Conservation (phyloP, 2,797 vertebrate genomes). For the Typhlichthys eigenmanni region DNA sequence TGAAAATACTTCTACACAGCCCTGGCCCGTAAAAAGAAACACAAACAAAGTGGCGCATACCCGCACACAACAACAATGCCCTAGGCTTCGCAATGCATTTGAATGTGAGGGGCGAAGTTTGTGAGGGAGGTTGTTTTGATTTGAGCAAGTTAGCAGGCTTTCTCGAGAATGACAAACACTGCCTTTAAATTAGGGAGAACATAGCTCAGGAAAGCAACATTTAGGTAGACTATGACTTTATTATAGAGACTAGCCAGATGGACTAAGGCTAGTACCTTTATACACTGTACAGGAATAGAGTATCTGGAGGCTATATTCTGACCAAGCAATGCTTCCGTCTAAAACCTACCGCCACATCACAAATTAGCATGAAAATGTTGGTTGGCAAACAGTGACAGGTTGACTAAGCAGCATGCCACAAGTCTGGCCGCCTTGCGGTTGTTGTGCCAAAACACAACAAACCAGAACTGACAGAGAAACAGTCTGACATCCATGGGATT, state of each 20-base stretch:
- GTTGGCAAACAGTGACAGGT: constrained; percentile 53
- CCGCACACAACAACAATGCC: too few relatives aligned
- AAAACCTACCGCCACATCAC: constrained; percentile 46
- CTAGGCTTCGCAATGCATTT: too few relatives aligned
- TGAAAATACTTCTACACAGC: too few relatives aligned
- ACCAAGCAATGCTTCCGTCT: constrained; percentile 37
- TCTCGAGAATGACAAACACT: too few relatives aligned
- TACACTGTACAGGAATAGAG: constrained; percentile 9
- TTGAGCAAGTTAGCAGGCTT: too few relatives aligned
- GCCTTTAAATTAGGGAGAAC: too few relatives aligned
- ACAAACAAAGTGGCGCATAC: too few relatives aligned
- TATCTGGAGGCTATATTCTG: constrained; percentile 19
- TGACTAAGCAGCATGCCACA: constrained; percentile 66
- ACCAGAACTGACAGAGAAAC: constrained; percentile 59
- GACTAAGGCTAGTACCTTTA: not conserved
- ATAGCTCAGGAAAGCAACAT: too few relatives aligned
- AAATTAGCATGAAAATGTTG: constrained; percentile 52
- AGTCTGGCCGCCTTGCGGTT: constrained; percentile 38
- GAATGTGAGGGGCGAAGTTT: too few relatives aligned
- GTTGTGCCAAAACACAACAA: constrained; percentile 51
- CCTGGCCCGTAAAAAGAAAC: too few relatives aligned
- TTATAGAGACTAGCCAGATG: not conserved
- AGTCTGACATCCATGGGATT: constrained; percentile 56
- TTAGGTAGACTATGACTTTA: too few relatives aligned
- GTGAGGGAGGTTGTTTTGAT: too few relatives aligned